Conservation (phyloP, 2,888 invertebrate species). For the Corythucha ciliata region DNA sequence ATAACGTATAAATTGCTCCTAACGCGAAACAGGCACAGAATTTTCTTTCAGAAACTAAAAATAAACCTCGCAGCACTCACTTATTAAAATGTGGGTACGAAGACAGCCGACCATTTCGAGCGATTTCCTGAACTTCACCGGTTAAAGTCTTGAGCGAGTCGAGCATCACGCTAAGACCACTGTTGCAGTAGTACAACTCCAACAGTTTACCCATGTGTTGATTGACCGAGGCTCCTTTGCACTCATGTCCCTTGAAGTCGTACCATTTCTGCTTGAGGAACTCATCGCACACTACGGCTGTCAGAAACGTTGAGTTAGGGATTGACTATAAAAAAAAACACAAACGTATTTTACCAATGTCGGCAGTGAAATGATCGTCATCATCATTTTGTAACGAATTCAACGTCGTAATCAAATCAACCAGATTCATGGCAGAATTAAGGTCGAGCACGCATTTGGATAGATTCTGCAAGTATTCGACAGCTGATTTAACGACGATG, state of each 20-base stretch:
- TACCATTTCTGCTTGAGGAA: constrained; percentile 62
- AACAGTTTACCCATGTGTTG: constrained; percentile 54
- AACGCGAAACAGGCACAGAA: constrained; percentile 16
- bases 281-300: constrained; percentile 45
- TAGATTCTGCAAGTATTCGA: constrained; percentile 39
- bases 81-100: constrained; percentile 38
- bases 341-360: constrained; percentile 39
- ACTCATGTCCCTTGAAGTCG: constrained; percentile 50
- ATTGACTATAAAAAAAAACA: constrained; percentile 14
- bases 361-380: constrained; percentile 29
- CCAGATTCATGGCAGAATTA: constrained; percentile 47
- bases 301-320: constrained; percentile 24
- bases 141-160: constrained; percentile 40
- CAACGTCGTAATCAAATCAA: constrained; percentile 48
- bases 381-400: constrained; percentile 43
- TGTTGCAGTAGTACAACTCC: constrained; percentile 53
- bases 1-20: constrained; percentile 34
- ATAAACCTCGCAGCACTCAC: constrained; percentile 30
- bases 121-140: constrained; percentile 41
- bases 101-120: constrained; percentile 37
- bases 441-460: constrained; percentile 48
- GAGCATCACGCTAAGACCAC: constrained; percentile 39
- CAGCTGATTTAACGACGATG: constrained; percentile 15
- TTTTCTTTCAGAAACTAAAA: constrained; percentile 19
- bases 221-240: constrained; percentile 57